These are phyloP conservation scores for Stegodyphus dumicola DNA, from an alignment of 1,140 invertebrate genomes.

Conservation along the genomic window DNA sequence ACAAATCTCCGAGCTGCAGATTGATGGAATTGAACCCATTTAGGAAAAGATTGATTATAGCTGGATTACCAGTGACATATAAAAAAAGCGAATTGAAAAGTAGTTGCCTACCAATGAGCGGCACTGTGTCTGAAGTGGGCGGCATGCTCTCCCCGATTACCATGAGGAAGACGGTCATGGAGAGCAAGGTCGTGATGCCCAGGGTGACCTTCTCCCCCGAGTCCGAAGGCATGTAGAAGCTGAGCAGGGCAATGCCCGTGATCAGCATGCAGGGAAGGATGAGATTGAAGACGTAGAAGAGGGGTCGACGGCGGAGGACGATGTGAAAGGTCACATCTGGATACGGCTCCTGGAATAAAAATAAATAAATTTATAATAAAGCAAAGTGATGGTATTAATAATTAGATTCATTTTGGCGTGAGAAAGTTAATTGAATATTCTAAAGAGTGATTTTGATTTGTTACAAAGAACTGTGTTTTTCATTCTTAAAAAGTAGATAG, in stretches of 20 bases:
- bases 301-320: slow-evolving; percentile 68
- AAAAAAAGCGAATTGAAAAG: too few species aligned
- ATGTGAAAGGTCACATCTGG: slow-evolving; percentile 73
- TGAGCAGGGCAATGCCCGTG: slow-evolving; percentile 72
- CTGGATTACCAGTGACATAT: too few species aligned
- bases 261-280: slow-evolving; percentile 74
- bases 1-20: too few species aligned
- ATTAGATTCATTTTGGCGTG: too few species aligned
- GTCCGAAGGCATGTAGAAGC: slow-evolving; percentile 74
- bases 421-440: too few species aligned
- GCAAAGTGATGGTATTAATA: not conserved
- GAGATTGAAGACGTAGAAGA: slow-evolving; percentile 73
- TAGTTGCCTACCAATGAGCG: slow-evolving; percentile 71
- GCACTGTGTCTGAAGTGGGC: slow-evolving; percentile 74
- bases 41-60: too few species aligned
- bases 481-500: too few species aligned
- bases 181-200: slow-evolving; percentile 73
- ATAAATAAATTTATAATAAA: not conserved
- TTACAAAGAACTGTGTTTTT: too few species aligned
- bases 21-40: too few species aligned
- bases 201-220: slow-evolving; percentile 74
- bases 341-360: slow-evolving; percentile 69
- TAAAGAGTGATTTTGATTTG: too few species aligned
- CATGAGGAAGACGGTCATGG: slow-evolving; percentile 75
- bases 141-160: slow-evolving; percentile 74